Base-by-base conservation (phyloP, 2,888 invertebrate genomes). In the Apotomis betuletana region DNA sequence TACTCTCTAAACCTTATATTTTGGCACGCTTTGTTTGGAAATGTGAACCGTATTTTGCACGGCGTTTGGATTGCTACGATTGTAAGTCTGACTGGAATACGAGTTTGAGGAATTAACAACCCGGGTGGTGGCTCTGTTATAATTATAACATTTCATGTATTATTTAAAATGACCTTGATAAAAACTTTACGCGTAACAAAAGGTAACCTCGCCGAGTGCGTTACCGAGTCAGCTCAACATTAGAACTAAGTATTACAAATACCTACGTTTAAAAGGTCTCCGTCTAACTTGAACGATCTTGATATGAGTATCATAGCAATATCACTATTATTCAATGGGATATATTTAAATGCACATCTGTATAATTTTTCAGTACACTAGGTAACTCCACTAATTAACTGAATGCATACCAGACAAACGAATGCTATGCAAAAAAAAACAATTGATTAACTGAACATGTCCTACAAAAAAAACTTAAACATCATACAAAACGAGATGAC, bases 151-250 rank as follows among this genome's bases (percentile, higher is more conserved):
- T 1, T 38, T n/a, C 5, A 38, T n/a, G 36, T 58, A 58, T 58
- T 36, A 12, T 38, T 38, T 58, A 38, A n/a, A 49, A 6, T 49
- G 10, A 58, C 38, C n/a, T 38, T 58, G 58, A 58, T 38, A 58
- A 58, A 58, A 58, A 58, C 38, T 38, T 58, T 58, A 38, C 58
- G 2, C 3, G 58, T 58, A 6, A 58, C 58, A 58, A 58, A 38
- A 58, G n/a, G 9, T 27, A 27, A 27, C 27, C 49, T 49, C 8
- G 9, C 49, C 49, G 8, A 9, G 9, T 9, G 49, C 9, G 9
- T 49, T 9, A 49, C 49, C 9, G 6, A 49, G 49, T 49, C 9
- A 49, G 49, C 49, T 6, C 4, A 4, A 4, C 9, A 49, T 49
- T 49, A 10, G 3, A 9, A 49, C 5, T 49, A 9, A 49, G 6